phyloP scores from a whole-genome alignment of 2,888 invertebrate species.

The Drosophila mercatorum region DNA sequence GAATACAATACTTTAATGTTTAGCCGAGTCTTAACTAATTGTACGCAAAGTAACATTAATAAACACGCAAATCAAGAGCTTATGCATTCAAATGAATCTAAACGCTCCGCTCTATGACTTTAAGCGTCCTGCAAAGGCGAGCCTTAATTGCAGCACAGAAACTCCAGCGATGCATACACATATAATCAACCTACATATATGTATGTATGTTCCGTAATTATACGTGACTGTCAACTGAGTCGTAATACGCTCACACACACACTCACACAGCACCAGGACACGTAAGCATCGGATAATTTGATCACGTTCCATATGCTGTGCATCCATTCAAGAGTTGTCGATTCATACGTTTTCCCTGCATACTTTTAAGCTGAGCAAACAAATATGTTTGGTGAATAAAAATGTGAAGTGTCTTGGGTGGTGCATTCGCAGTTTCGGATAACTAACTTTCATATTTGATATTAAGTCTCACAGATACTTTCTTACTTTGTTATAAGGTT shows the following conservation, averaged over 20 bases:
- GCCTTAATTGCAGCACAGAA: conserved; percentile 13
- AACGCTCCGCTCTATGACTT: not conserved
- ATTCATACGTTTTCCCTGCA: conserved; percentile 20
- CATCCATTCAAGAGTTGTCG: not conserved
- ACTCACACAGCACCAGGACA: not conserved
- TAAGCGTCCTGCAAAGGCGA: not conserved
- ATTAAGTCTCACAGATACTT: not conserved
- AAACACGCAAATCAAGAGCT: conserved; percentile 17
- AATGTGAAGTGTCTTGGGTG: not conserved
- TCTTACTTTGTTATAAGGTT: not conserved
- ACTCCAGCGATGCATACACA: not conserved
- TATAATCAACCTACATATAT: conserved; percentile 15
- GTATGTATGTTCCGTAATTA: conserved; percentile 8
- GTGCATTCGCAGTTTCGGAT: not conserved
- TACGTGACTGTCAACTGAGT: conserved; percentile 12
- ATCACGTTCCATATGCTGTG: conserved; percentile 18
- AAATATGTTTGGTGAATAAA: conserved; percentile 11
- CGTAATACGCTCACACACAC: conserved; percentile 4
- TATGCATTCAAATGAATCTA: not conserved
- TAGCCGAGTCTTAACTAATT: conserved; percentile 37
- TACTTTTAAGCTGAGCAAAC: conserved; percentile 24
- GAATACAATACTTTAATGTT: conserved; percentile 28
- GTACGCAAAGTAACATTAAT: conserved; percentile 29
- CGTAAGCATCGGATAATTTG: conserved; percentile 15
- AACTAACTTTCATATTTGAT: not conserved